These are phyloP conservation scores for Uloborus plumipes DNA, from an alignment of 2,888 invertebrate species.

Conservation along the genomic window DNA sequence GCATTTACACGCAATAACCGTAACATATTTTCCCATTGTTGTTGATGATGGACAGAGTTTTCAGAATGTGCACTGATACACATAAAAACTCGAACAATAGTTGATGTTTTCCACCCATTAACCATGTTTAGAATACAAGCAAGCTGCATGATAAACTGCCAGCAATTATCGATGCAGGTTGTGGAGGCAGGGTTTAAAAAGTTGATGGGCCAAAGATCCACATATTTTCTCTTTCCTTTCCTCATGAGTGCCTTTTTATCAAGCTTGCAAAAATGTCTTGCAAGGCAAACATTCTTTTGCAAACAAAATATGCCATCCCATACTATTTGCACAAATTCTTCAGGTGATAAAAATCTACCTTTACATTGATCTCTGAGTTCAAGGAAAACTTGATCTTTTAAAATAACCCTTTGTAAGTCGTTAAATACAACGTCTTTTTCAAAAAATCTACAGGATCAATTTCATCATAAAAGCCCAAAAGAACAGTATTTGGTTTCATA, in stretches of 20 bases:
- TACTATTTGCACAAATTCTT: slow-evolving; percentile 87
- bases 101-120: slow-evolving; percentile 86
- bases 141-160: slow-evolving; percentile 93
- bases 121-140: slow-evolving; percentile 96
- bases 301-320: slow-evolving; percentile 85
- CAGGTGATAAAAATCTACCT: slow-evolving; percentile 72
- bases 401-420: slow-evolving; percentile 60
- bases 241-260: slow-evolving; percentile 83
- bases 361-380: slow-evolving; percentile 74
- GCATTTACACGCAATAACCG: slow-evolving; percentile 89
- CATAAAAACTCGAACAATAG: slow-evolving; percentile 86
- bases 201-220: slow-evolving; percentile 98
- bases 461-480: slow-evolving; percentile 92
- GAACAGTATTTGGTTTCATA: slow-evolving; percentile 98
- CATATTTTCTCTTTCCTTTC: slow-evolving; percentile 77
- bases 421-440: slow-evolving; percentile 68
- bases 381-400: slow-evolving; percentile 71
- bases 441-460: slow-evolving; percentile 83
- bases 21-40: slow-evolving; percentile 75
- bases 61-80: slow-evolving; percentile 74
- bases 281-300: slow-evolving; percentile 94
- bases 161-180: slow-evolving; percentile 78
- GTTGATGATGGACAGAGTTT: slow-evolving; percentile 71
- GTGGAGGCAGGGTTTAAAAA: slow-evolving; percentile 87
- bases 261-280: slow-evolving; percentile 88